Conservation (phyloP, 2,113 vertebrate genomes). For the Pseudorhombus dupliciocellatus region DNA sequence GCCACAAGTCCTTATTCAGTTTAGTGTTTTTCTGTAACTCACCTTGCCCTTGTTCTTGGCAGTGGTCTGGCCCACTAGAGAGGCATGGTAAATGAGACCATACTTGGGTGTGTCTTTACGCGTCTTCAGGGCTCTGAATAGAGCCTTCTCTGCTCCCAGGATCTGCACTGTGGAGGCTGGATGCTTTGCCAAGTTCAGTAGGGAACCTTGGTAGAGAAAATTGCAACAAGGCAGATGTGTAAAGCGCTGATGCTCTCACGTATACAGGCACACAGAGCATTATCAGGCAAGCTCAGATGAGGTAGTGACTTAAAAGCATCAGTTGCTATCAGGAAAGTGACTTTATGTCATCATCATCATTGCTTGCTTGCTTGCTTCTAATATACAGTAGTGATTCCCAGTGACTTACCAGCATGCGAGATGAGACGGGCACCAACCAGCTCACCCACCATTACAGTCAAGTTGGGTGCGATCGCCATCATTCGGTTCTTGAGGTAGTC, state of each 20-base stretch:
- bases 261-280: accelerated
- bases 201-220: constrained; percentile 82
- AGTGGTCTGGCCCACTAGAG: constrained; percentile 93
- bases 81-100: constrained; percentile 97
- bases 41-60: constrained; percentile 99
- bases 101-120: constrained; percentile 97
- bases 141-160: constrained; percentile 95
- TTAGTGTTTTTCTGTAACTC: constrained; percentile 29
- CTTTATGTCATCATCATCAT: constrained; percentile 83
- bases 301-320: constrained; percentile 94
- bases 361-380: constrained; percentile 52
- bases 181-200: constrained; percentile 97
- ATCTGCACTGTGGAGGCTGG: constrained; percentile 98
- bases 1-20: neutral
- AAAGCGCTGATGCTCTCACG: neutral
- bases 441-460: constrained; percentile 96
- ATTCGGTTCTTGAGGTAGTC: constrained; percentile 98
- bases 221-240: neutral
- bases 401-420: constrained; percentile 90
- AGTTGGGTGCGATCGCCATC: constrained; percentile 98
- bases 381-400: accelerated
- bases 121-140: constrained; percentile 96
- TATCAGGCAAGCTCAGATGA: constrained; percentile 84
- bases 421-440: constrained; percentile 96
- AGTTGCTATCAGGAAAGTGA: constrained; percentile 82